Evolutionary conservation across 2,888 invertebrate species (phyloP), one percentile per base, ranked within the genome.

Genomic region (Amphipyra tragopoginis): DNA sequence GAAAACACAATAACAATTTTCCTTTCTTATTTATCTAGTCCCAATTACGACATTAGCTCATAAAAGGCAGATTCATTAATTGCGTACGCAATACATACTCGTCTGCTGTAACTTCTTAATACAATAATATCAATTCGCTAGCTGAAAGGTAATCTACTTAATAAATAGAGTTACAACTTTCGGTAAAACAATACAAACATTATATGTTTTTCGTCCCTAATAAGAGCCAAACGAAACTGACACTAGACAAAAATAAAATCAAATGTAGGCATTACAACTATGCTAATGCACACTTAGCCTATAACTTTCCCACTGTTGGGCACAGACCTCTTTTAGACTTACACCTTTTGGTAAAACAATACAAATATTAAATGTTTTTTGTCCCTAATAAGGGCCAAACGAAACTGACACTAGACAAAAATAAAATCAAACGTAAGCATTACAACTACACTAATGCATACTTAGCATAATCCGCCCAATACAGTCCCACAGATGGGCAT

Each of bases 111-210:
- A 36, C n/a, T 15, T 21, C 21, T 7, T 48, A 36, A 38, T 21
- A 39, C 21, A 49, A 26, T 26, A 21, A 39, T n/a, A 49, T 49
- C 21, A 38, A 26, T 26, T 49, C 39, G 9, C 49, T 1, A 5
- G 38, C 9, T 5, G 4, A 26, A 7, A 26, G 6, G 21, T 26
- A 39, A 39, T 49, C 26, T 49, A 39, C 49, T 26, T 26, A 49
- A 49, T 39, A 49, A 36, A 49, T 13, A 26, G 26, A 13, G 4
- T 36, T n/a, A 49, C 26, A 49, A 49, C 49, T 49, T 49, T 49
- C 5, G 11, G 3, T 8, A 11, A 7, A 21, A 36, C 48, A 14
- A 26, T 21, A 26, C 43, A 43, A 9, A 43, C 11, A 43, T 7
- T 9, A 29, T 7, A 29, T 43, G 43, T 42, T 4, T 42, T 10